Evolutionary conservation across 2,888 invertebrate genomes (phyloP).

Genomic region (Hyposoter didymator): DNA sequence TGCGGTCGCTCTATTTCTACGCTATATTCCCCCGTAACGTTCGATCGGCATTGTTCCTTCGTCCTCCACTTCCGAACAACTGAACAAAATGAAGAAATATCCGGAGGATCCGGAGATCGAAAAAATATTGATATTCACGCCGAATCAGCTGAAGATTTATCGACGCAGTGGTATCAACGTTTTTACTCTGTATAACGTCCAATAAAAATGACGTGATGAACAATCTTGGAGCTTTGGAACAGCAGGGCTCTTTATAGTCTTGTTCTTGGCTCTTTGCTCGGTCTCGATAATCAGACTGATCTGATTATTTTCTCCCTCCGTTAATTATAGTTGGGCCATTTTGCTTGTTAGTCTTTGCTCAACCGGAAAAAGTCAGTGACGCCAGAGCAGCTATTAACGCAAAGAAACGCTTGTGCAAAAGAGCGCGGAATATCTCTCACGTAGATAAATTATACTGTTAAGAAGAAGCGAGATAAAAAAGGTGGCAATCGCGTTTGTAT

Average conservation of each 20-base stretch:
- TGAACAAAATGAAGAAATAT: not conserved
- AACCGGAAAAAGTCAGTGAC: constrained; percentile 39
- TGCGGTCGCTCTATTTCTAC: constrained; percentile 44
- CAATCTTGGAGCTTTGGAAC: not conserved
- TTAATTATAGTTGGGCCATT: constrained; percentile 30
- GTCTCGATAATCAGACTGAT: constrained; percentile 54
- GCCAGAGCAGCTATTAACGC: constrained; percentile 29
- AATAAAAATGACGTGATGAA: not conserved
- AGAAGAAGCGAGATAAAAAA: constrained; percentile 72
- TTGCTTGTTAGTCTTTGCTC: constrained; percentile 25
- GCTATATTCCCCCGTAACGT: constrained; percentile 19
- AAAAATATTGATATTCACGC: not conserved
- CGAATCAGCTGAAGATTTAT: not conserved
- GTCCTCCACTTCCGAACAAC: not conserved
- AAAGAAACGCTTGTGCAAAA: constrained; percentile 39
- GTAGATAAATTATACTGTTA: constrained; percentile 81
- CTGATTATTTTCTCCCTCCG: constrained; percentile 45
- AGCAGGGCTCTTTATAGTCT: not conserved
- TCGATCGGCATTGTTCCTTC: not conserved
- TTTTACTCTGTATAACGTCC: not conserved
- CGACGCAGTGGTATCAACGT: not conserved
- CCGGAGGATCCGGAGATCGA: constrained; percentile 9
- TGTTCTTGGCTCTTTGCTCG: not conserved
- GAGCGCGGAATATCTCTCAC: constrained; percentile 77
- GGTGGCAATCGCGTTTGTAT: constrained; percentile 4